A percentile compares a stretch with the other conserved stretches of the same genome.
These are phyloP conservation scores for Hypothenemus hampei DNA, from an alignment of 1,140 invertebrate genomes.

Conservation along the genomic window DNA sequence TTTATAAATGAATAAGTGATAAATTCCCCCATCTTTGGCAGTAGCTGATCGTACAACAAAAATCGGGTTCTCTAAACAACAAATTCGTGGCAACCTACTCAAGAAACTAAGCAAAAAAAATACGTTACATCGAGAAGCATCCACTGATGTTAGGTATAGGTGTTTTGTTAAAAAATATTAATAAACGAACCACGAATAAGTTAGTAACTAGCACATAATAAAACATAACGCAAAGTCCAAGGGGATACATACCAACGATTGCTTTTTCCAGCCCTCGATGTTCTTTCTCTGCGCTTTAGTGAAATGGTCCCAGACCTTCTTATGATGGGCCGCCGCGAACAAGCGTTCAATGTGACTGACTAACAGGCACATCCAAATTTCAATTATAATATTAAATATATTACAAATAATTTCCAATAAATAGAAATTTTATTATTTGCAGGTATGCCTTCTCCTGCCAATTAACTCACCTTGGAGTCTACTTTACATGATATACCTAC, in stretches of 20 bases:
- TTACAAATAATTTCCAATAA: no score
- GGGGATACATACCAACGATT: constrained; percentile 82
- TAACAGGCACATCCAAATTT: constrained; percentile 54
- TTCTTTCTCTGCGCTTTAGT: constrained; percentile 97
- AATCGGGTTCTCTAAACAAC: no score
- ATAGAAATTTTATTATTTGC: no score
- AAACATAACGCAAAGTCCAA: constrained; percentile 27
- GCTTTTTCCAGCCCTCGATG: constrained; percentile 96
- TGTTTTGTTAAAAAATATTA: background rate
- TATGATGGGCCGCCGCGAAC: constrained; percentile 88
- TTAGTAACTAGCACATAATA: constrained; percentile 1
- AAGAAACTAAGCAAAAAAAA: no score
- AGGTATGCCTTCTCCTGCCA: no score
- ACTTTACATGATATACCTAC: no score
- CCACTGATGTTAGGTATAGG: background rate
- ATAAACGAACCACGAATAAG: constrained; percentile 9
- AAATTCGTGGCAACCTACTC: no score
- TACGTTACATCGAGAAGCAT: background rate
- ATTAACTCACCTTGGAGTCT: no score
- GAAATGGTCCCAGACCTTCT: constrained; percentile 99
- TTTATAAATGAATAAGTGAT: constrained; percentile 3
- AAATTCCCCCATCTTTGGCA: background rate
- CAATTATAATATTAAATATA: no score
- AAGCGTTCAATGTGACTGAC: constrained; percentile 97
- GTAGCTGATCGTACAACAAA: no score